A percentile compares a stretch with the other conserved stretches of the same genome.
Conservation (phyloP, 2,888 invertebrate species). For the Periphyllus acericola region DNA sequence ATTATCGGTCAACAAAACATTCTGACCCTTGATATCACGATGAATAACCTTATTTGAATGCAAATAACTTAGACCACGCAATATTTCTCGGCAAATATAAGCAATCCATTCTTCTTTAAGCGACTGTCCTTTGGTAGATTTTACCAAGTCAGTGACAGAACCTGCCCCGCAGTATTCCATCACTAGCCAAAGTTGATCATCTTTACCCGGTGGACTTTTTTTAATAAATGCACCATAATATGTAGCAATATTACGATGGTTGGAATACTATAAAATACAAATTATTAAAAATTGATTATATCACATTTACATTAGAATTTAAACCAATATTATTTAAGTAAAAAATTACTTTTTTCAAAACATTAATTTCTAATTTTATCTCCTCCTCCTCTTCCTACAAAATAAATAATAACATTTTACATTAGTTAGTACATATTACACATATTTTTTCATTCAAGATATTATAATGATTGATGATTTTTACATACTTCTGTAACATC, state of each 20-base stretch:
- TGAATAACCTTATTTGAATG: conserved; percentile 99
- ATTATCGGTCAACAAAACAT: conserved; percentile 98
- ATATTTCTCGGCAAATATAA: conserved; percentile 96
- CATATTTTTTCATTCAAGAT: background rate
- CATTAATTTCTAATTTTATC: conserved; percentile 99
- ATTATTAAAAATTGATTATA: background rate
- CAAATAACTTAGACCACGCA: conserved; percentile 94
- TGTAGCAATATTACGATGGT: conserved; percentile 99
- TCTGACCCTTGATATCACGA: conserved; percentile 99
- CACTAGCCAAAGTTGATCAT: conserved; percentile 99
- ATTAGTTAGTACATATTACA: background rate
- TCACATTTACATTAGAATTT: conserved; percentile 20
- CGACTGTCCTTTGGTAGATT: conserved; percentile 97
- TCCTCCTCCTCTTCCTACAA: conserved; percentile 97
- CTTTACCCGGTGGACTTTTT: conserved; percentile 97
- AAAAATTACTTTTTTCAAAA: conserved; percentile 83
- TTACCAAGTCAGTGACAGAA: conserved; percentile 98
- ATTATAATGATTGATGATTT: background rate
- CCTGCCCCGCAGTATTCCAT: conserved; percentile 99
- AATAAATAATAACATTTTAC: conserved; percentile 28
- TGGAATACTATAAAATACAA: conserved; percentile 79
- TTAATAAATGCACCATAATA: conserved; percentile 99
- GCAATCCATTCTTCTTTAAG: conserved; percentile 99
- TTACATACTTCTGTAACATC: conserved; percentile 91
- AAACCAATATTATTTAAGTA: background rate